phyloP scores from a whole-genome alignment of 2,797 vertebrate species.

The Arrhamphus sclerolepis region DNA sequence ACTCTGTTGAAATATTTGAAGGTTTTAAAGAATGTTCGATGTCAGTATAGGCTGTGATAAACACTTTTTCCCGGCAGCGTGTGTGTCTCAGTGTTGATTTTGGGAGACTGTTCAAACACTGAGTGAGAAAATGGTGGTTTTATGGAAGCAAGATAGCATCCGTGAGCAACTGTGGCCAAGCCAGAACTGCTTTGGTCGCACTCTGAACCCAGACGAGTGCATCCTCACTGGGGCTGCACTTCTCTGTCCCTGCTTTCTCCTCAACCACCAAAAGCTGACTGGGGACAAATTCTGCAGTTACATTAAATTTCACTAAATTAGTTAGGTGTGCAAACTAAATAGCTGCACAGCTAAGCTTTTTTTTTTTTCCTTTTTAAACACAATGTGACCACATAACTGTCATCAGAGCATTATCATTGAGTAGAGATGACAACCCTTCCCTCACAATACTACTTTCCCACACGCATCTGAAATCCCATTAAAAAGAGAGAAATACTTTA shows the following conservation, averaged over 20 bases:
- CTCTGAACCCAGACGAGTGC: constrained; percentile 69
- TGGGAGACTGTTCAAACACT: constrained; percentile 60
- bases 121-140: constrained; percentile 45
- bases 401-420: constrained; percentile 21
- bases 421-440: constrained; percentile 30
- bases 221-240: constrained; percentile 57
- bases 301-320: constrained; percentile 44
- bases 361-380: too few relatives aligned
- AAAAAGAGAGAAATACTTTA: constrained; percentile 48
- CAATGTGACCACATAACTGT: constrained; percentile 49
- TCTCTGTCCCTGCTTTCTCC: constrained; percentile 57
- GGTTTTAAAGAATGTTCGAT: too few relatives aligned
- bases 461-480: constrained; percentile 12
- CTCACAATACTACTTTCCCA: constrained; percentile 1
- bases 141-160: constrained; percentile 67
- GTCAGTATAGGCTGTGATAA: constrained; percentile 24
- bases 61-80: constrained; percentile 25
- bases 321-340: too few relatives aligned
- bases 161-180: constrained; percentile 57
- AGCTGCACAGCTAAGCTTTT: too few relatives aligned
- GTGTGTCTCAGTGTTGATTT: constrained; percentile 42
- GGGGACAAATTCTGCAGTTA: too few relatives aligned
- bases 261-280: constrained; percentile 57
- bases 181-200: constrained; percentile 60
- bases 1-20: too few relatives aligned